A percentile compares a stretch with the other conserved stretches of the same genome.
Conservation (phyloP, 1,140 invertebrate genomes). For the Riptortus pedestris region DNA sequence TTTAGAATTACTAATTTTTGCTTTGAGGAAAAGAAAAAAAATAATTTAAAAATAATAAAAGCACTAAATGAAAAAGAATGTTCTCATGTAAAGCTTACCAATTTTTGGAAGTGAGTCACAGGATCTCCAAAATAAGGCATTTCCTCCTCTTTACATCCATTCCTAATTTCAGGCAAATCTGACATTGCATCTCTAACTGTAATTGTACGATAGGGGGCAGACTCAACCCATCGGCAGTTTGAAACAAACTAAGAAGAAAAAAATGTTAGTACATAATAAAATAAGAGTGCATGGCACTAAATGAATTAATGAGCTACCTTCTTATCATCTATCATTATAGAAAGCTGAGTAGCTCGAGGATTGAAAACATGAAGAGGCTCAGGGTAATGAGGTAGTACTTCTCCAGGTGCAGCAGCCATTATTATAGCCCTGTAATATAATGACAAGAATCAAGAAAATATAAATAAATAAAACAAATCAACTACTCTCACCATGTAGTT, state of each 20-base stretch:
- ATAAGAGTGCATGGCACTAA: not conserved
- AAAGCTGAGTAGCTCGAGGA: conserved; percentile 55
- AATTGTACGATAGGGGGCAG: conserved; percentile 60
- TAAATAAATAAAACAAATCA: not conserved
- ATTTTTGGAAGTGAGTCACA: conserved; percentile 64
- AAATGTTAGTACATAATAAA: too few relatives aligned
- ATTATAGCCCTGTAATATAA: conserved; percentile 54
- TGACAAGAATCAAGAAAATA: not conserved
- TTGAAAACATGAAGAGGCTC: conserved; percentile 72
- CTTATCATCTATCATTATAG: conserved; percentile 64
- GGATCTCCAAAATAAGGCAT: conserved; percentile 64
- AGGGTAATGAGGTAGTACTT: conserved; percentile 66
- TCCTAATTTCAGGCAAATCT: conserved; percentile 66
- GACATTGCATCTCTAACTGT: conserved; percentile 72
- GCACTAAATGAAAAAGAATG: too few relatives aligned
- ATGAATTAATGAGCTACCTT: conserved; percentile 37
- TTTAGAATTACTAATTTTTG: too few relatives aligned
- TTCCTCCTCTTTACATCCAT: conserved; percentile 57
- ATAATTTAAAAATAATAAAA: too few relatives aligned
- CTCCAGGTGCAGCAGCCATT: conserved; percentile 71
- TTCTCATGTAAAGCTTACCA: too few relatives aligned
- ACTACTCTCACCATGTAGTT: not conserved
- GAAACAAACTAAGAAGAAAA: conserved; percentile 36
- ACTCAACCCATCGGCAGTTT: conserved; percentile 45
- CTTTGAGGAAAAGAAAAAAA: too few relatives aligned